Evolutionary conservation across 2,888 invertebrate genomes (phyloP).

Genomic region (Papilio demoleus): DNA sequence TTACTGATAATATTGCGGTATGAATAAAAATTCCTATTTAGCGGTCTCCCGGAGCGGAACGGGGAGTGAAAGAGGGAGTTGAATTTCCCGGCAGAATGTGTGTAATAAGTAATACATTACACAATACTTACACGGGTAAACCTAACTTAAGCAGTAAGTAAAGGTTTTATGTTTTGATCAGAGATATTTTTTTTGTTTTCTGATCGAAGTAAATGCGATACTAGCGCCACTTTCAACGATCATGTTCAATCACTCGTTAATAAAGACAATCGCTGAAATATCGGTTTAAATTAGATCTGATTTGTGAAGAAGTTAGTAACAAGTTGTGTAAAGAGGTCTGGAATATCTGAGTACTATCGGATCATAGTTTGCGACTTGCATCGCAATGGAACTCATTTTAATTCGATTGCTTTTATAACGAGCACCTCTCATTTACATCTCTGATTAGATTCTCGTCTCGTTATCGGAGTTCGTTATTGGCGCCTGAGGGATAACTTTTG

Average conservation of each 20-base stretch:
- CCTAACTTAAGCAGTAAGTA: not conserved
- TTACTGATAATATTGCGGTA: constrained; percentile 44
- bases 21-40: constrained; percentile 55
- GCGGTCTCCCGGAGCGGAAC: not conserved
- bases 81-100: constrained; percentile 10
- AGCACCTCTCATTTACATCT: constrained; percentile 47
- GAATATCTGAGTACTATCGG: constrained; percentile 52
- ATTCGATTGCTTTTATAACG: constrained; percentile 59
- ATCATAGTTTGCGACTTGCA: constrained; percentile 52
- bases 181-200: not conserved
- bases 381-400: constrained; percentile 64
- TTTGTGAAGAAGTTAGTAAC: not conserved
- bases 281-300: constrained; percentile 31
- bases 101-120: constrained; percentile 22
- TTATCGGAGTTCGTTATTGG: constrained; percentile 35
- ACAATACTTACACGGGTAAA: not conserved
- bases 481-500: constrained; percentile 6
- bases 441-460: constrained; percentile 38
- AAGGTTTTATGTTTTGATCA: not conserved
- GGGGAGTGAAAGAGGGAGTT: not conserved
- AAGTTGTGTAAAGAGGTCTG: constrained; percentile 42
- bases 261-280: constrained; percentile 1
- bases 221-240: no score
- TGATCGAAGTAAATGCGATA: no score
- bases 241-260: not conserved